Base-by-base conservation (phyloP, 2,113 vertebrate species). In the Podocnemis expansa region DNA sequence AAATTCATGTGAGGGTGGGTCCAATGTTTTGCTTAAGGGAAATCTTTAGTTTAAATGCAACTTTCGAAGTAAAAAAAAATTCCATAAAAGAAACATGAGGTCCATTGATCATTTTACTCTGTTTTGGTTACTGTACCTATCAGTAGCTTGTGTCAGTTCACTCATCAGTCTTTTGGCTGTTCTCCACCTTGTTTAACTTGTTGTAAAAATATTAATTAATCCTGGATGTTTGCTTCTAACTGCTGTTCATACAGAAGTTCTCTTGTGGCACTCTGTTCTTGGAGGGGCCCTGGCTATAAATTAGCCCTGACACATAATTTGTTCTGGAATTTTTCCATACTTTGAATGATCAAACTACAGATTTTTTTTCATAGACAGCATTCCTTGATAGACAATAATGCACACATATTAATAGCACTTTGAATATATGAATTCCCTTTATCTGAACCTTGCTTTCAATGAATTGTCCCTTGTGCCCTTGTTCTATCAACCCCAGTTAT, bases 31-130 rank as follows among this genome's bases (percentile, higher is more conserved):
- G 2, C 54, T 52, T 29, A 38, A 41, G 17, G 86, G 25, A 21
- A 6, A 10, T n/a, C 63, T 67, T 34, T 67, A n/a, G 31, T n/a
- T n/a, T 67, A 67, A n/a, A 67, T n/a, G 14, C n/a, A n/a, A 67
- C 63, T 31, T 67, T 60, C 75, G 17, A 60, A 47, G 51, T 75
- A 88, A 78, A 31, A 80, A 47, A 9, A 54, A 85, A 87, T 58
- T 93, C 41, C 29, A 91, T 51, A 76, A 1, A 1, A 73, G 86
- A 90, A 43, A 31, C n/a, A 17, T 80, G 49, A 29, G 56, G 16
- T n/a, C 89, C 93, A 89, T 92, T 80, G 13, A 45, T 73, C 2
- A 16, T 90, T 88, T 92, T 70, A 34, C 45, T 89, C 91, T 29
- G 70, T 87, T 75, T n/a, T n/a, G 13, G 19, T 67, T 38, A 19